These are phyloP conservation scores for Urosaurus nigricauda DNA, from an alignment of 2,797 vertebrate species.

Conservation along the genomic window DNA sequence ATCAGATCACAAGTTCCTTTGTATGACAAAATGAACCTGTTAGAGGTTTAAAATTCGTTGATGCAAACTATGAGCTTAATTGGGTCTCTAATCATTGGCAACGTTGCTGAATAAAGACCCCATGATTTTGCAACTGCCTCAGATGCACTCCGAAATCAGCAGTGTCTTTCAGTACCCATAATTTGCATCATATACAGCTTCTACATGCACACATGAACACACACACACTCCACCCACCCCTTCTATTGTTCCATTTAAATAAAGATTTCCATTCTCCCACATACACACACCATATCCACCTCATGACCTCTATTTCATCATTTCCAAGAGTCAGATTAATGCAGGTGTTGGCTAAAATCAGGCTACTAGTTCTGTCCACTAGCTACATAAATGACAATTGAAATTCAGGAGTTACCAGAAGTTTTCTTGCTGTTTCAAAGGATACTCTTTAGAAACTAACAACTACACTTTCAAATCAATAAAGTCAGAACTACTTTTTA, in stretches of 20 bases:
- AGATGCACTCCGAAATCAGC: constrained; percentile 96
- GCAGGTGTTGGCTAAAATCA: not conserved
- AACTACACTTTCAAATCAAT: not conserved
- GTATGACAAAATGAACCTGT: constrained; percentile 74
- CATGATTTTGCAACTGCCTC: constrained; percentile 84
- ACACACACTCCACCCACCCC: not conserved
- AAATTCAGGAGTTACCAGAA: not conserved
- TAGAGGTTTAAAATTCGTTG: constrained; percentile 80
- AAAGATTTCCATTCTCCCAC: constrained; percentile 13
- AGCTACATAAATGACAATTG: not conserved
- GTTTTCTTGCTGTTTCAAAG: not conserved
- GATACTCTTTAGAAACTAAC: not conserved
- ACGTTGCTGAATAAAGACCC: constrained; percentile 81
- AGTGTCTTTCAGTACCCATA: constrained; percentile 85
- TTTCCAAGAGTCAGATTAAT: constrained; percentile 79
- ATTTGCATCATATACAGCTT: constrained; percentile 71
- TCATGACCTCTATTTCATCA: constrained; percentile 89
- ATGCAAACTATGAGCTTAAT: constrained; percentile 77
- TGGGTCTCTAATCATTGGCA: constrained; percentile 92
- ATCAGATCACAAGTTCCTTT: constrained; percentile 86
- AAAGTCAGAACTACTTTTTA: not conserved
- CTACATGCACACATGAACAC: not conserved
- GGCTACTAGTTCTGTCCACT: not conserved
- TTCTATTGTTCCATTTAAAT: not conserved
- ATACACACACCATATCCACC: constrained; percentile 72